These are phyloP conservation scores for Hemitrygon akajei DNA, from an alignment of 2,797 vertebrate genomes.

Conservation along the genomic window DNA sequence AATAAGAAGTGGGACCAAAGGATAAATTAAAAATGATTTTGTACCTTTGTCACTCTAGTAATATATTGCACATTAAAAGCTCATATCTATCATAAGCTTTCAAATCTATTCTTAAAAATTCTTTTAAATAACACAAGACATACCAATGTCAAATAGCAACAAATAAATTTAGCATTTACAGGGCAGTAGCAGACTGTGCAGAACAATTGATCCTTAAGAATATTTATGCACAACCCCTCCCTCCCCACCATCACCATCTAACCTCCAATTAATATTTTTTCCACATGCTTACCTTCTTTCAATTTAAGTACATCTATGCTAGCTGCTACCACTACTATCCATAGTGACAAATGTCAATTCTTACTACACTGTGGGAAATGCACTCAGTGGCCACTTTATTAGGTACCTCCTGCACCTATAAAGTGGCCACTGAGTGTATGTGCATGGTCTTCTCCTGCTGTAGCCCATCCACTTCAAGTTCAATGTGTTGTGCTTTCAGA, in stretches of 20 bases:
- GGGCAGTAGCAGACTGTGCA: not conserved
- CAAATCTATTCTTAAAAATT: slow-evolving; percentile 12
- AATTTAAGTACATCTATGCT: not conserved
- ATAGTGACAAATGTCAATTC: not conserved
- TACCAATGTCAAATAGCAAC: not conserved
- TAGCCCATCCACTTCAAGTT: no score
- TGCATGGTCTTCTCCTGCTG: no score
- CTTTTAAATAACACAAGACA: not conserved
- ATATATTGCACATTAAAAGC: not conserved
- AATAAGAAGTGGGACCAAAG: not conserved
- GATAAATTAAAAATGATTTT: not conserved
- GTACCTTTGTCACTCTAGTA: not conserved
- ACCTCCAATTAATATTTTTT: not conserved
- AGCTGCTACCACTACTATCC: not conserved
- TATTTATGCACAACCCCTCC: no score
- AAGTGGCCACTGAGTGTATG: no score
- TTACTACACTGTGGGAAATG: not conserved
- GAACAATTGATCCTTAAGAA: not conserved
- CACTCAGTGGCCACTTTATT: no score
- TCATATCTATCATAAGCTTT: not conserved
- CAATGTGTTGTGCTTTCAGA: no score
- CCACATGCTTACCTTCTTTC: not conserved
- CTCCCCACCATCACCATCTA: not conserved
- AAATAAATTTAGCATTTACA: not conserved
- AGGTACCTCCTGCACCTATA: no score